Evolutionary conservation across 2,113 vertebrate genomes (phyloP).

Genomic region (Lampris incognitus): DNA sequence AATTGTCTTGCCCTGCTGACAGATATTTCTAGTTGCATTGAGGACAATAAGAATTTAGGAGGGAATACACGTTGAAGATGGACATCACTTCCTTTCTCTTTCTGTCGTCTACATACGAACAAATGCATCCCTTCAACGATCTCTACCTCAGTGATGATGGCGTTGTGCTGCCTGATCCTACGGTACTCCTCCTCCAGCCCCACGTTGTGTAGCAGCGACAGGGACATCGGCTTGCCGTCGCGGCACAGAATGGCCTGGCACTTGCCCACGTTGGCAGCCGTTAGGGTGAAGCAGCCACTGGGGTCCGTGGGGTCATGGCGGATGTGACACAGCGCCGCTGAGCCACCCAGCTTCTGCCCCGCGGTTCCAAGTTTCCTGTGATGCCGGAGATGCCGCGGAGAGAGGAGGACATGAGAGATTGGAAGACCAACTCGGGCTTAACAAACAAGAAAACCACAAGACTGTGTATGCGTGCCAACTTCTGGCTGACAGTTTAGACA

Average conservation of each 20-base stretch:
- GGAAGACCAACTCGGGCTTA: background rate
- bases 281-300: conserved; percentile 92
- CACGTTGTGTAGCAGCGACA: conserved; percentile 91
- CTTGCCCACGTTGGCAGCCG: conserved; percentile 97
- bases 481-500: too few species aligned
- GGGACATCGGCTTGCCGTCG: conserved; percentile 90
- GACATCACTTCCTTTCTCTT: background rate
- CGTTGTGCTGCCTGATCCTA: conserved; percentile 92
- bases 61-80: too few species aligned
- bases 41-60: too few species aligned
- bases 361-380: conserved; percentile 95
- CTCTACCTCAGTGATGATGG: conserved; percentile 95
- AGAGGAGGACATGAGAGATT: background rate
- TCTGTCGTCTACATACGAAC: background rate
- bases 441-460: background rate
- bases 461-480: background rate
- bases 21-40: too few species aligned
- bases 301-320: conserved; percentile 95
- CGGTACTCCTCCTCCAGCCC: conserved; percentile 91
- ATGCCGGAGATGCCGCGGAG: background rate
- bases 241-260: conserved; percentile 95
- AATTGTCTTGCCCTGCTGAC: too few species aligned
- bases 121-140: background rate
- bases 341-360: conserved; percentile 96
- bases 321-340: conserved; percentile 96